Percentiles rank a stretch among this genome's conserved stretches.
phyloP scores from a whole-genome alignment of 2,888 invertebrate species.

The Aporophyla nigra region DNA sequence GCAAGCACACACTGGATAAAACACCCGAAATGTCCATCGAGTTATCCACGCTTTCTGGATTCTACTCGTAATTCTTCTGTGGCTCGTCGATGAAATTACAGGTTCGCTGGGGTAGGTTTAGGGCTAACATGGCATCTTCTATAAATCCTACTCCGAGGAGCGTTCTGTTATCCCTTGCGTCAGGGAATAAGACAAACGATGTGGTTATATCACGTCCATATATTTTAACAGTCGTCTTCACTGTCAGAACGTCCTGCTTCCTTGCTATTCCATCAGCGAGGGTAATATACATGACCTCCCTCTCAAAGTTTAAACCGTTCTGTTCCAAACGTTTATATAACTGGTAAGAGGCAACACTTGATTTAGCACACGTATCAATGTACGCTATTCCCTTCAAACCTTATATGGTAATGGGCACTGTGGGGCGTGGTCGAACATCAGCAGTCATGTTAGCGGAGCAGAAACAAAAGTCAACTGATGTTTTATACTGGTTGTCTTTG shows the following conservation, averaged over 20 bases:
- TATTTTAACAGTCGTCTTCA: background rate
- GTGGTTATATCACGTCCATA: background rate
- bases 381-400: constrained; percentile 30
- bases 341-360: background rate
- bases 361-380: constrained; percentile 27
- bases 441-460: constrained; percentile 8
- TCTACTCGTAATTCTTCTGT: background rate
- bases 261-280: background rate
- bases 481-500: background rate
- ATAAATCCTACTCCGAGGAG: background rate
- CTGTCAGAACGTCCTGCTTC: background rate
- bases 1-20: constrained; percentile 17
- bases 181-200: background rate
- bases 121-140: background rate
- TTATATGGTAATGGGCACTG: constrained; percentile 22
- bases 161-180: background rate
- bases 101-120: background rate
- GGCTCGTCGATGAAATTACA: background rate
- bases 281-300: background rate
- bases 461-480: background rate
- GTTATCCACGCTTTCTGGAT: background rate
- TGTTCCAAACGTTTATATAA: background rate
- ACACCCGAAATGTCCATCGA: background rate
- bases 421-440: too few relatives aligned
- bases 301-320: background rate